Percentiles rank a stretch among this genome's conserved stretches.
Conservation (phyloP, 2,888 invertebrate genomes). For the Nomada lathburiana region DNA sequence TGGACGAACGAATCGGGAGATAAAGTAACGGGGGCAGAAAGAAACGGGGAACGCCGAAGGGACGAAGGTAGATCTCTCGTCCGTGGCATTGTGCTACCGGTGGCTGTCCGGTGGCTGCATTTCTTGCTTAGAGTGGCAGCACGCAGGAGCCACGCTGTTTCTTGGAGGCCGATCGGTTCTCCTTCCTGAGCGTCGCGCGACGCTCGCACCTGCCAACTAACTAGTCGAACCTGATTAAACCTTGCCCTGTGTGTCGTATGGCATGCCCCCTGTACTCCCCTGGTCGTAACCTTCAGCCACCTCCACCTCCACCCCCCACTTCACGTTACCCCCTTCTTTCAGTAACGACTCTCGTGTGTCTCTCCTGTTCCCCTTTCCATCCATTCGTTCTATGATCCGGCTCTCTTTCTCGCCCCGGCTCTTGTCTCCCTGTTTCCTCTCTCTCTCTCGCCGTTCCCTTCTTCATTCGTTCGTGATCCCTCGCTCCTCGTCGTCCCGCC, state of each 20-base stretch:
- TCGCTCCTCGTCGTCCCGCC: slow-evolving; percentile 19
- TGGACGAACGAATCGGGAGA: slow-evolving; percentile 37
- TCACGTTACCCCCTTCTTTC: slow-evolving; percentile 46
- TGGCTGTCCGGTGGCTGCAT: slow-evolving; percentile 69
- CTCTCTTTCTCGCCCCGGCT: neutral
- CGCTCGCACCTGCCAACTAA: slow-evolving; percentile 83
- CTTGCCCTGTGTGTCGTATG: slow-evolving; percentile 76
- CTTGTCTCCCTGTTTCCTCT: neutral
- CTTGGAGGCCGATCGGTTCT: slow-evolving; percentile 69
- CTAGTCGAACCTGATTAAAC: slow-evolving; percentile 84
- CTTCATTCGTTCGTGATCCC: neutral
- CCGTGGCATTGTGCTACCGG: slow-evolving; percentile 73
- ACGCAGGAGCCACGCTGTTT: slow-evolving; percentile 63
- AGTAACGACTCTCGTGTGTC: slow-evolving; percentile 1
- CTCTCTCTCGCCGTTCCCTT: neutral
- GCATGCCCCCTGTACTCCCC: slow-evolving; percentile 57
- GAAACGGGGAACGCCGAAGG: slow-evolving; percentile 40
- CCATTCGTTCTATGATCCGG: slow-evolving; percentile 33
- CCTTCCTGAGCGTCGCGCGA: slow-evolving; percentile 55
- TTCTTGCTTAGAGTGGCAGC: slow-evolving; percentile 71
- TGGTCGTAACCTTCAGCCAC: slow-evolving; percentile 36
- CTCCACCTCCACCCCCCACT: slow-evolving; percentile 54
- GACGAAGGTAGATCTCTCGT: slow-evolving; percentile 47
- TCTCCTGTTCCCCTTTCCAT: slow-evolving; percentile 12
- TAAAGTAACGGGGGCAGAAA: slow-evolving; percentile 44